phyloP scores from a whole-genome alignment of 53 echinoderm and acorn worm species.

The Hippasteria phrygiana region DNA sequence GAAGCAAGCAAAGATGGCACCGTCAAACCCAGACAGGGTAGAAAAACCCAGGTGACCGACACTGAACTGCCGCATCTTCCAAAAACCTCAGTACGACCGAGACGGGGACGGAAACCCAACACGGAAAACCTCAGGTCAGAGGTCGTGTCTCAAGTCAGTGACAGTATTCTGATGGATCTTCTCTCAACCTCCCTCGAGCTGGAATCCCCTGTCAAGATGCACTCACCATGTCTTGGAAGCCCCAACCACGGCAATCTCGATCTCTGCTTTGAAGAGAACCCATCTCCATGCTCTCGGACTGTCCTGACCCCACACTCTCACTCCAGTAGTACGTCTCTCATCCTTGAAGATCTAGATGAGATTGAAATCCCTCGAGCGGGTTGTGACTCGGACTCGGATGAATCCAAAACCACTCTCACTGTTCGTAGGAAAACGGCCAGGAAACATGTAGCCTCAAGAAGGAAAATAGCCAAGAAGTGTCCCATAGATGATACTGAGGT shows the following conservation, averaged over 20 bases:
- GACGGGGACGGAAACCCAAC: constrained; percentile 67
- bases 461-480: constrained; percentile 22
- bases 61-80: constrained; percentile 4
- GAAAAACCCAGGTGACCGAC: neutral
- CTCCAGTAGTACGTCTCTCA: neutral
- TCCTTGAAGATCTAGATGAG: constrained; percentile 68
- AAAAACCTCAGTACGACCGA: constrained; percentile 18
- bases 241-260: neutral
- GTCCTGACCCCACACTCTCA: neutral
- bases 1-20: neutral
- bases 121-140: constrained; percentile 69
- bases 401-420: constrained; percentile 31
- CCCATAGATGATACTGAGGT: constrained; percentile 66
- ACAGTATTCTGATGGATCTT: constrained; percentile 31
- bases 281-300: neutral
- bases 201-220: constrained; percentile 28
- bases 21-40: constrained; percentile 21
- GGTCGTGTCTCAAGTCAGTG: constrained; percentile 14
- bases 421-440: constrained; percentile 34
- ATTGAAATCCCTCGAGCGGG: constrained; percentile 92
- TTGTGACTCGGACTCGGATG: constrained; percentile 74
- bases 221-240: neutral
- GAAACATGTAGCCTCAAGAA: constrained; percentile 36
- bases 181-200: constrained; percentile 30
- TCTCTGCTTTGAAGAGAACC: constrained; percentile 8